These are phyloP conservation scores for Jacana jacana DNA, from an alignment of 2,113 vertebrate genomes.

Conservation along the genomic window DNA sequence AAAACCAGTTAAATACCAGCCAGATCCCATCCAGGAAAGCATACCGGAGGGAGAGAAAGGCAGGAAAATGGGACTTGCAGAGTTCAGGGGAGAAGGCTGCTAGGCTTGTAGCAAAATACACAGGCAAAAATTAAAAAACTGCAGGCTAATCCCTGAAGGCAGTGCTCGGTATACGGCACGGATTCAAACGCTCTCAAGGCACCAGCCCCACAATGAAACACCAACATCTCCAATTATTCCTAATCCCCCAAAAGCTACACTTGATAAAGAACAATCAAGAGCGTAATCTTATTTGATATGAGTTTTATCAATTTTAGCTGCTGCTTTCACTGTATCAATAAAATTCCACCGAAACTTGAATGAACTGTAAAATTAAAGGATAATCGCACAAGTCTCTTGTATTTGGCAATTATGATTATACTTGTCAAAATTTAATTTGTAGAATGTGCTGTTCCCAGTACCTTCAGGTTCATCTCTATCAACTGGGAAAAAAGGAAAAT, in stretches of 20 bases:
- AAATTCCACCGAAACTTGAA: slow-evolving; percentile 68
- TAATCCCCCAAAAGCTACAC: slow-evolving; percentile 62
- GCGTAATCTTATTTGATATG: slow-evolving; percentile 59
- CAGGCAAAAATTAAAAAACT: slow-evolving; percentile 58
- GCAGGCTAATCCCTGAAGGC: slow-evolving; percentile 51
- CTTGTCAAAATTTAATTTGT: slow-evolving; percentile 70
- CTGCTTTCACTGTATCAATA: slow-evolving; percentile 63
- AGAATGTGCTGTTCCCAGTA: slow-evolving; percentile 52
- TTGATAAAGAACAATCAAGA: slow-evolving; percentile 68
- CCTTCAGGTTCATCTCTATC: slow-evolving; percentile 61
- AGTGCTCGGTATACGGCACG: neutral
- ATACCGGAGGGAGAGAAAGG: slow-evolving; percentile 18
- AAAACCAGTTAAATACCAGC: slow-evolving; percentile 61
- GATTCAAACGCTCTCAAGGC: slow-evolving; percentile 30
- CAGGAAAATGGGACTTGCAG: slow-evolving; percentile 40
- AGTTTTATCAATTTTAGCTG: slow-evolving; percentile 66
- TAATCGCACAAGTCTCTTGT: slow-evolving; percentile 62
- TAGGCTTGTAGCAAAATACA: slow-evolving; percentile 32
- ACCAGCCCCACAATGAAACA: slow-evolving; percentile 49
- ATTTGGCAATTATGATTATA: slow-evolving; percentile 67
- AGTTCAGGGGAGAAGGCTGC: slow-evolving; percentile 22
- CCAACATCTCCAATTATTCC: slow-evolving; percentile 53
- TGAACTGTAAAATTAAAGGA: slow-evolving; percentile 71
- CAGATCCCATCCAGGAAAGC: slow-evolving; percentile 26
- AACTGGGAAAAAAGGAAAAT: slow-evolving; percentile 72